Percentiles rank a stretch among this genome's conserved stretches.
Evolutionary conservation across 92 coral and sea anemone genomes (phyloP).

Genomic region (Zoanthus sansibaricus): DNA sequence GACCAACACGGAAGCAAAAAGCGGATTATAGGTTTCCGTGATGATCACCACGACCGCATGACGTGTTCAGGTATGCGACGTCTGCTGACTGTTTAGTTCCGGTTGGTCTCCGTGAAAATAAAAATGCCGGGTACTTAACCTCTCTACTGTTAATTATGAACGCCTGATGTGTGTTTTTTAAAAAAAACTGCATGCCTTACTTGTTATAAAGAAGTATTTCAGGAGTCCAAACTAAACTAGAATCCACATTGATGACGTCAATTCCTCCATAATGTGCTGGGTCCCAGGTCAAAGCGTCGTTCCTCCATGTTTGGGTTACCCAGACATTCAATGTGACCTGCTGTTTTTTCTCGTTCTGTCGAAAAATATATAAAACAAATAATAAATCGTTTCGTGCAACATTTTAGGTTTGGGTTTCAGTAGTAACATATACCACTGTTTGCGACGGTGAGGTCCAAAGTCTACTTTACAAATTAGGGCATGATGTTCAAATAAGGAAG

Average conservation of each 20-base stretch:
- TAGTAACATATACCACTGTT: not conserved
- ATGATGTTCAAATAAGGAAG: too few species aligned
- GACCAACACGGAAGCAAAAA: too few species aligned
- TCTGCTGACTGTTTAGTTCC: too few species aligned
- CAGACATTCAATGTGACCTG: conserved; percentile 28
- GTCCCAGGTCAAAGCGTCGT: conserved; percentile 26
- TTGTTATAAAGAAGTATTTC: conserved; percentile 44
- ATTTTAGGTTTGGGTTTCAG: not conserved
- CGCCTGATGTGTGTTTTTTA: not conserved
- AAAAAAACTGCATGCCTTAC: not conserved
- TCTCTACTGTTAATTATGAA: not conserved
- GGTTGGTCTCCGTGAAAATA: too few species aligned
- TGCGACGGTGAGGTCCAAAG: not conserved
- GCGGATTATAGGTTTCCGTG: too few species aligned
- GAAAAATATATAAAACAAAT: not conserved
- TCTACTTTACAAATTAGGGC: too few species aligned
- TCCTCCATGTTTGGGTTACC: conserved; percentile 36
- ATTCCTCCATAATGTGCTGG: conserved; percentile 29
- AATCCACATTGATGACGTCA: conserved; percentile 23
- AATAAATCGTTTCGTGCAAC: not conserved
- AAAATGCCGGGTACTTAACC: too few species aligned
- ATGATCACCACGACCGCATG: too few species aligned
- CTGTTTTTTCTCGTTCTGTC: conserved; percentile 32
- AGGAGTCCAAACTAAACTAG: conserved; percentile 29
- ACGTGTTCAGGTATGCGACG: too few species aligned